Conservation (phyloP, 2,797 vertebrate genomes). For the Mus minutoides region DNA sequence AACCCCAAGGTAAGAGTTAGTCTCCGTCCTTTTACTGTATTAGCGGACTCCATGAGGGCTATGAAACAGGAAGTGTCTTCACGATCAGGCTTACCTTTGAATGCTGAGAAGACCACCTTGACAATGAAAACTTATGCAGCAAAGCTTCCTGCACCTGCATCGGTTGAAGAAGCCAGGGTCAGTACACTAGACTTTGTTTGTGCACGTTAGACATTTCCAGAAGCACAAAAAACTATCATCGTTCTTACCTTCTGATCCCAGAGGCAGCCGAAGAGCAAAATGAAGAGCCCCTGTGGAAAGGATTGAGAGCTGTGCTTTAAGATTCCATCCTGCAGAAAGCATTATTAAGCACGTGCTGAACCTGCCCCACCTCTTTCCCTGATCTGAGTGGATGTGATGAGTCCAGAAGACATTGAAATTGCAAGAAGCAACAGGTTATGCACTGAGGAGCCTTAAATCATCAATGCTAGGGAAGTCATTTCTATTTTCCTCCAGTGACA, state of each 20-base stretch:
- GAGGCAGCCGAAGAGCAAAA: slow-evolving; percentile 89
- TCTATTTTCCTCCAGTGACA: not conserved
- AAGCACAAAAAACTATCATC: slow-evolving; percentile 37
- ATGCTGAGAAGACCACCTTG: slow-evolving; percentile 87
- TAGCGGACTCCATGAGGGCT: not conserved
- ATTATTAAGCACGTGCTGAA: not conserved
- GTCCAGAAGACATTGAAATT: not conserved
- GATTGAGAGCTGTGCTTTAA: not conserved
- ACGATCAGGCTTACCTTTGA: slow-evolving; percentile 87
- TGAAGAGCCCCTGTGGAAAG: slow-evolving; percentile 88
- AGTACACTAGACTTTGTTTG: not conserved
- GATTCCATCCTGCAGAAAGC: not conserved
- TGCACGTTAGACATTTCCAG: not conserved
- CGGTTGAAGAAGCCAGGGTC: slow-evolving; percentile 57
- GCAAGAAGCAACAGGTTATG: not conserved
- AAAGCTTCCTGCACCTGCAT: slow-evolving; percentile 91
- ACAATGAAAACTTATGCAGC: slow-evolving; percentile 83
- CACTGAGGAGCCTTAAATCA: not conserved
- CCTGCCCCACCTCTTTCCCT: not conserved
- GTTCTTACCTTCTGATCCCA: slow-evolving; percentile 90
- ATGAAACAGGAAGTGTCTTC: not conserved
- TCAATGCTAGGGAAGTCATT: not conserved
- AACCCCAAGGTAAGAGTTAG: not conserved
- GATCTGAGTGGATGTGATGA: not conserved
- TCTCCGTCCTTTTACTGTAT: not conserved